A percentile compares a stretch with the other conserved stretches of the same genome.
Evolutionary conservation across 2,113 vertebrate species (phyloP).

Genomic region (Misgurnus mizolepis): DNA sequence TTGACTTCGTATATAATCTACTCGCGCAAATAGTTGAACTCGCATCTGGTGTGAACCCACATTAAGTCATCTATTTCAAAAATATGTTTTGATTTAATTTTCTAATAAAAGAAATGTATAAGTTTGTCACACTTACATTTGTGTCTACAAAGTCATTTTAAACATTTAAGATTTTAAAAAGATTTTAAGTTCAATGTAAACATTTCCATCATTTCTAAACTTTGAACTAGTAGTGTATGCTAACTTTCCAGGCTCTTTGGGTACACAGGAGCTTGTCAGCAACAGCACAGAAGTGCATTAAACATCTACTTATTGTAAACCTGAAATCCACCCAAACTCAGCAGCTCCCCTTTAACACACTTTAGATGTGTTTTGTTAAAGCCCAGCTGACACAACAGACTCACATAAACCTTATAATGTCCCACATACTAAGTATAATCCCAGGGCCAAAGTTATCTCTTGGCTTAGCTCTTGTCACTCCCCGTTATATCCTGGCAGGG

Average conservation of each 20-base stretch:
- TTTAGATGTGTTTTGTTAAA: slow-evolving; percentile 21
- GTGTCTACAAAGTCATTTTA: too few relatives aligned
- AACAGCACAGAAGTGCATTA: not conserved
- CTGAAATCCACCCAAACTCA: not conserved
- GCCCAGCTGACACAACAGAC: not conserved
- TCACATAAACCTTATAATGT: slow-evolving; percentile 12
- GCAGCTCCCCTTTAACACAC: not conserved
- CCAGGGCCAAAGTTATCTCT: slow-evolving; percentile 19
- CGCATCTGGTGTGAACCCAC: too few relatives aligned
- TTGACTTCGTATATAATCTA: too few relatives aligned
- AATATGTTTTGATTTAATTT: too few relatives aligned
- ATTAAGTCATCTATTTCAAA: too few relatives aligned
- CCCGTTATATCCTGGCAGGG: slow-evolving; percentile 32
- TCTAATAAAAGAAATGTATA: too few relatives aligned
- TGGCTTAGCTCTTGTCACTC: slow-evolving; percentile 30
- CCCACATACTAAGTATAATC: slow-evolving; percentile 15
- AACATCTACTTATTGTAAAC: slow-evolving; percentile 6
- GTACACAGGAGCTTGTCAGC: not conserved
- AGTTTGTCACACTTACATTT: too few relatives aligned
- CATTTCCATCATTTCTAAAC: too few relatives aligned
- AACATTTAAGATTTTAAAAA: too few relatives aligned
- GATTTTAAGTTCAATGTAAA: too few relatives aligned
- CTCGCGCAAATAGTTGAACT: too few relatives aligned
- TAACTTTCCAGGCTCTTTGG: not conserved
- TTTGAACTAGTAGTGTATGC: too few relatives aligned